Evolutionary conservation across 2,888 invertebrate genomes (phyloP).

Genomic region (Caradrina clavipalpis): DNA sequence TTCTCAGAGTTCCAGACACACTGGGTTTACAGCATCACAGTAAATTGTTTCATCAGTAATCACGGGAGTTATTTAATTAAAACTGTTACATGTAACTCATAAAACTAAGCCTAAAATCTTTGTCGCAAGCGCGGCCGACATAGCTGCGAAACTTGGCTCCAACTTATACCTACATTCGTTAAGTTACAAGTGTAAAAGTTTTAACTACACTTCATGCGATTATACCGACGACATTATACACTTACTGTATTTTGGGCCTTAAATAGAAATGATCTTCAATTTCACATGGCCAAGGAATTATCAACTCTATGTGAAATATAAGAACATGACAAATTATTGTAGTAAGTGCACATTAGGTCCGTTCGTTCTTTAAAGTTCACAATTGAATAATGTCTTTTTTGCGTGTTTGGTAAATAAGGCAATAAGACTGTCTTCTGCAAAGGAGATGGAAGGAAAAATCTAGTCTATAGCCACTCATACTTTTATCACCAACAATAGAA

Average conservation of each 20-base stretch:
- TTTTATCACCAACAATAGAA: slow-evolving; percentile 34
- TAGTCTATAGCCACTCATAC: slow-evolving; percentile 3
- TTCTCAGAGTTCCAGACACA: slow-evolving; percentile 43
- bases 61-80: slow-evolving; percentile 76
- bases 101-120: slow-evolving; percentile 79
- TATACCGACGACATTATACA: slow-evolving; percentile 65
- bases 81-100: slow-evolving; percentile 78
- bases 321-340: not conserved
- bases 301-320: too few species aligned
- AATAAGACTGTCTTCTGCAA: not conserved
- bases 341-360: not conserved
- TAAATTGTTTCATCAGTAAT: slow-evolving; percentile 74
- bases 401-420: not conserved
- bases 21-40: slow-evolving; percentile 63
- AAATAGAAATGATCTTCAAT: slow-evolving; percentile 10
- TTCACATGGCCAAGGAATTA: not conserved
- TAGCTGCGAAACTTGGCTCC: slow-evolving; percentile 73
- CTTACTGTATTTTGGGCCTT: slow-evolving; percentile 52
- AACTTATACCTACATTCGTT: slow-evolving; percentile 73
- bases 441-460: slow-evolving; percentile 4
- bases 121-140: slow-evolving; percentile 72
- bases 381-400: not conserved
- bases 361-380: not conserved
- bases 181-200: slow-evolving; percentile 76
- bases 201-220: slow-evolving; percentile 75